phyloP scores from a whole-genome alignment of 2,113 vertebrate species.

The Bos indicus region DNA sequence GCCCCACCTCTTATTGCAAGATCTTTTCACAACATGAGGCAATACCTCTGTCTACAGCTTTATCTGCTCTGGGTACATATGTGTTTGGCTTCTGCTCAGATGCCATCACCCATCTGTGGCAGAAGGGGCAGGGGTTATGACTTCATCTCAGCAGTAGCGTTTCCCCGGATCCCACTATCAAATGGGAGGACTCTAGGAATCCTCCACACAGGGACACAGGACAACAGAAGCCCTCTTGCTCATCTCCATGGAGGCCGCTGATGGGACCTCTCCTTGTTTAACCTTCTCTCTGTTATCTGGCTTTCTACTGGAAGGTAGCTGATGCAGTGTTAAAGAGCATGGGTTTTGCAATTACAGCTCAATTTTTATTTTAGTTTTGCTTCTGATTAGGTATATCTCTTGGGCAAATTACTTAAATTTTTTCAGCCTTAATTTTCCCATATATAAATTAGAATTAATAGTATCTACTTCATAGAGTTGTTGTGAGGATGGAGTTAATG shows the following conservation, averaged over 20 bases:
- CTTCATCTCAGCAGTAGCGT: not conserved
- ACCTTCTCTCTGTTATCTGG: not conserved
- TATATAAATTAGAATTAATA: not conserved
- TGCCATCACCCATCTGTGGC: not conserved
- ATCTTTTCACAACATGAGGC: constrained; percentile 29
- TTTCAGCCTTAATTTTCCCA: not conserved
- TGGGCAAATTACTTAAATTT: not conserved
- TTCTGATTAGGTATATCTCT: not conserved
- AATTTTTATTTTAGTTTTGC: not conserved
- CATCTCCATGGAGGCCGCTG: not conserved
- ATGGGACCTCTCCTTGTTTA: not conserved
- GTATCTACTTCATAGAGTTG: not conserved
- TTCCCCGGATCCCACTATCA: not conserved
- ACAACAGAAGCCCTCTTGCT: not conserved
- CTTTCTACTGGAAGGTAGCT: not conserved
- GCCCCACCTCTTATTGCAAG: constrained; percentile 41
- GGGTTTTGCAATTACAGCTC: not conserved
- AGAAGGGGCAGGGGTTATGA: not conserved
- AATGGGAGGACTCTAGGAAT: not conserved
- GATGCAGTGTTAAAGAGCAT: not conserved
- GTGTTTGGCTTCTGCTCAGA: not conserved
- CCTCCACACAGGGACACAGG: not conserved
- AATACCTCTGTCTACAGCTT: not conserved
- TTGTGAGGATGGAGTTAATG: not conserved
- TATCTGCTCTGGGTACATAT: not conserved